phyloP scores from a whole-genome alignment of 1,140 invertebrate genomes.

The Nephila pilipes region DNA sequence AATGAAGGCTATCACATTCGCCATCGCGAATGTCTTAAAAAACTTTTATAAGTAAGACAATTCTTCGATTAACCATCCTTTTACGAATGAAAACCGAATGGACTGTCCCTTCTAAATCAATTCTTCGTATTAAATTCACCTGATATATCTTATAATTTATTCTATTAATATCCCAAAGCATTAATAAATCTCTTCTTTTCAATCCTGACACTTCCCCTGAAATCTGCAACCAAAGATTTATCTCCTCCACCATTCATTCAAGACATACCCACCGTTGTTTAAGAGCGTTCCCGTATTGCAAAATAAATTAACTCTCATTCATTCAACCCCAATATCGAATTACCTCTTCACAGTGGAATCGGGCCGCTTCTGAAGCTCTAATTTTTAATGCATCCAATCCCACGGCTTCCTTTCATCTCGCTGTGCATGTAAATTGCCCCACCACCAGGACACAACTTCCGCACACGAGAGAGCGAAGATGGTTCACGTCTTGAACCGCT shows the following conservation, averaged over 20 bases:
- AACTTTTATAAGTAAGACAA: too few species aligned
- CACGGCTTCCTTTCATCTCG: neutral
- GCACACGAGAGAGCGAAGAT: too few species aligned
- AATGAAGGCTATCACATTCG: too few species aligned
- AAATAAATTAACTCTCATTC: neutral
- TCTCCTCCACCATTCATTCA: neutral
- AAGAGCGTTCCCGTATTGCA: neutral
- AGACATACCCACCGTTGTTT: neutral
- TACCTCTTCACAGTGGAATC: neutral
- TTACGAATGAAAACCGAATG: too few species aligned
- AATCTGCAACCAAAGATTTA: neutral
- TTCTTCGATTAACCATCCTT: too few species aligned
- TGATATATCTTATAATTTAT: too few species aligned
- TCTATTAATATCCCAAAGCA: too few species aligned
- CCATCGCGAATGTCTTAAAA: too few species aligned
- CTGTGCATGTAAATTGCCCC: neutral
- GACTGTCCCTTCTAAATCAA: too few species aligned
- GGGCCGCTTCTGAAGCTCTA: neutral
- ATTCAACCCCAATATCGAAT: neutral
- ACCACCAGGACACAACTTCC: neutral
- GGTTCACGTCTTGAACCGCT: conserved; percentile 8
- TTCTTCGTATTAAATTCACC: too few species aligned
- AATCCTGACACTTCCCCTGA: too few species aligned
- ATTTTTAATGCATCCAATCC: neutral
- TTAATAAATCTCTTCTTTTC: too few species aligned